Evolutionary conservation across 2,113 vertebrate genomes (phyloP), one percentile per base, ranked within the genome.

Genomic region (Ardeotis arabs): DNA sequence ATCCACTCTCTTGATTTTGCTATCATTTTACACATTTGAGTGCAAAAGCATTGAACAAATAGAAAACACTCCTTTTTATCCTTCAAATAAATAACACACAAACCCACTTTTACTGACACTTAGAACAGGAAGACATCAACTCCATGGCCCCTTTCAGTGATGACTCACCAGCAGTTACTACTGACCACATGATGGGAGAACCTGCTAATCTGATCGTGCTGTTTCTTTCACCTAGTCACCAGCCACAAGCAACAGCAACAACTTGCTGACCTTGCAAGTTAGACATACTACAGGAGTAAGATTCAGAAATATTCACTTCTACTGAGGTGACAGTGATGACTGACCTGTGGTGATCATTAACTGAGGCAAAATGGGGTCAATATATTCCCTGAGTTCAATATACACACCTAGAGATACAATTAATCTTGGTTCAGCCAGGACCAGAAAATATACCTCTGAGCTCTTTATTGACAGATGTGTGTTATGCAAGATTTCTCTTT

Each of bases 321-420:
- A 14, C 79, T 47, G 56, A 91, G 94, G 85, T 4, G 19, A 80
- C 62, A 75, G 87, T 89, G 75, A 94, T 52, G 60, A 73, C 81
- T 77, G 12, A 95, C 64, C 53, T 85, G 39, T 55, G 69, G 53
- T 84, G 89, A 95, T 83, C 85, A 81, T 79, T 94, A 87, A 74
- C 39, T 84, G 66, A 90, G 63, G 52, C 70, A 95, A 96, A 96
- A 89, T 62, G 25, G 92, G 74, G 72, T 77, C 84, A 91, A 69
- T 64, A 85, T 55, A 79, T 44, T 58, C 37, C 52, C 90, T 33
- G 47, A 95, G 14, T 86, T 95, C 86, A 95, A 93, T 70, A 95
- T 23, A 55, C 41, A 81, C 49, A 86, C 39, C 86, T 90, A 87
- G 55, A 94, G 60, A 55, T 62, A 87, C 45, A 94, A 81, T 84